Evolutionary conservation across 2,113 vertebrate genomes (phyloP).

Genomic region (Monarcha castaneiventris): DNA sequence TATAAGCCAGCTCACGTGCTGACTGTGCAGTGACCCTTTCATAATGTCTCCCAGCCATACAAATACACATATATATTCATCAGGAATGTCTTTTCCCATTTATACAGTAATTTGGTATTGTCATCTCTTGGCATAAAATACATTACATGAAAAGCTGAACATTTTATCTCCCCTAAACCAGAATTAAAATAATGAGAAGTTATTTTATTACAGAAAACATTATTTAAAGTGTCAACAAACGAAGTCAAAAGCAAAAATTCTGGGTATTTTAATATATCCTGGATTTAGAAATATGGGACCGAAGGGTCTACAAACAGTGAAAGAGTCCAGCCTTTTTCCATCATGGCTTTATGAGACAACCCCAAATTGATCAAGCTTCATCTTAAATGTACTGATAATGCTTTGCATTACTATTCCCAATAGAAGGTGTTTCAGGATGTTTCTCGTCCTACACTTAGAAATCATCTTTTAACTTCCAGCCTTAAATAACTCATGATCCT

Average conservation of each 20-base stretch:
- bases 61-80: background rate
- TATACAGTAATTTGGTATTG: slow-evolving; percentile 11
- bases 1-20: background rate
- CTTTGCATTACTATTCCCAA: background rate
- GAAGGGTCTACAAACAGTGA: background rate
- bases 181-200: slow-evolving; percentile 19
- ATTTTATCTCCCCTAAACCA: background rate
- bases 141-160: background rate
- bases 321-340: background rate
- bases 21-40: slow-evolving; percentile 23
- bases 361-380: background rate
- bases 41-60: slow-evolving; percentile 9
- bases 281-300: background rate
- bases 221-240: background rate
- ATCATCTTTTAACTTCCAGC: background rate
- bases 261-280: background rate
- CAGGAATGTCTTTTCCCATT: slow-evolving; percentile 16
- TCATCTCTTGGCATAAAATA: background rate
- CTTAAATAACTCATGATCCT: background rate
- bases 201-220: slow-evolving; percentile 6
- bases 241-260: background rate
- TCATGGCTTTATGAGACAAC: background rate
- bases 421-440: background rate
- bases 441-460: background rate
- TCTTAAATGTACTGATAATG: background rate